These are phyloP conservation scores for Drosophila repleta DNA, from an alignment of 1,140 invertebrate species.

Conservation along the genomic window DNA sequence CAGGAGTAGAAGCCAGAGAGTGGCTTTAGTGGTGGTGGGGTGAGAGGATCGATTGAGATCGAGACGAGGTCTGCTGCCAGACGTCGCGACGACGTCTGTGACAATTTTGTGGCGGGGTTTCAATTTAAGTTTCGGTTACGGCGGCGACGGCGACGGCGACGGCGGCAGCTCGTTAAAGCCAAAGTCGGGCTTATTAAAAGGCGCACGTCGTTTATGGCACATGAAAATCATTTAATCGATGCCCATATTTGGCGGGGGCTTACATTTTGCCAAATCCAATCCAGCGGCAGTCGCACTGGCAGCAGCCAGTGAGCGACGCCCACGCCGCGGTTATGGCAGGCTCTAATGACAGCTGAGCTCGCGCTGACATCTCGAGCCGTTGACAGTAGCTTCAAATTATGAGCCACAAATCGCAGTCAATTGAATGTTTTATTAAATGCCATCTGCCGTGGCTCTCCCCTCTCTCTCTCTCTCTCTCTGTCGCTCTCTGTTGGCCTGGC, in stretches of 20 bases:
- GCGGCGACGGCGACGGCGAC: background rate
- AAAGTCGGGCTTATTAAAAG: constrained; percentile 68
- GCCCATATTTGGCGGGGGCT: constrained; percentile 70
- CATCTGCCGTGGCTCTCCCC: constrained; percentile 1
- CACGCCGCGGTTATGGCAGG: constrained; percentile 22
- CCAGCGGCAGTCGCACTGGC: constrained; percentile 30
- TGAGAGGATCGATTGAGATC: constrained; percentile 4
- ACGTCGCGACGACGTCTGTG: constrained; percentile 70
- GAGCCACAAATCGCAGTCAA: constrained; percentile 57
- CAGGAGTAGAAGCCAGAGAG: constrained; percentile 4
- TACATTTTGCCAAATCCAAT: constrained; percentile 52
- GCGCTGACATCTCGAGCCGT: constrained; percentile 38
- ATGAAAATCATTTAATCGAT: constrained; percentile 80
- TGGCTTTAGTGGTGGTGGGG: background rate
- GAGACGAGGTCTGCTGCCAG: constrained; percentile 24
- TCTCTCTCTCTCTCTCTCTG: background rate
- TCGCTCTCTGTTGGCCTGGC: background rate
- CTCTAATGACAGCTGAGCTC: constrained; percentile 49
- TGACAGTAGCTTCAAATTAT: constrained; percentile 62
- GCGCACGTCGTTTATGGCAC: constrained; percentile 78
- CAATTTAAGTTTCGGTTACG: constrained; percentile 59
- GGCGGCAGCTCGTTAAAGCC: constrained; percentile 71
- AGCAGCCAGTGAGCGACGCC: background rate
- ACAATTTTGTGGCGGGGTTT: constrained; percentile 62
- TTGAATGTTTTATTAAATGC: constrained; percentile 52